Evolutionary conservation across 2,888 invertebrate species (phyloP).

Genomic region (Cecidostiba fungosa): DNA sequence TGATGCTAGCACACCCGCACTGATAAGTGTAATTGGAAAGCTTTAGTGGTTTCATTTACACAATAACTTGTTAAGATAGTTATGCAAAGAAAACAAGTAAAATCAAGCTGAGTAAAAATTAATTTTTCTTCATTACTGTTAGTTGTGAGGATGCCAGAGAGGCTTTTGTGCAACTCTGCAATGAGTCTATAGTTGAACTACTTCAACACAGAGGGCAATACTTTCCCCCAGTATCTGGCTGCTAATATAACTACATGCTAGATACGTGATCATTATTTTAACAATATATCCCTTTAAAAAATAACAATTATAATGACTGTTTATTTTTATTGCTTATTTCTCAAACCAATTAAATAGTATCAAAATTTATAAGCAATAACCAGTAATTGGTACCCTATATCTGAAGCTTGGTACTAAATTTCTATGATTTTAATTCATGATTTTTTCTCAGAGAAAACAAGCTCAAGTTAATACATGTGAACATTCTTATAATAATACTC

Average conservation of each 20-base stretch:
- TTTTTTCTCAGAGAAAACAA: not conserved
- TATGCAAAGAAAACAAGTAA: slow-evolving; percentile 22
- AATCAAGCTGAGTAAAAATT: slow-evolving; percentile 31
- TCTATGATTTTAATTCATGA: not conserved
- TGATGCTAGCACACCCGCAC: slow-evolving; percentile 51
- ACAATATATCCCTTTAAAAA: slow-evolving; percentile 40
- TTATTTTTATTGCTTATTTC: not conserved
- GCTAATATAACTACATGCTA: slow-evolving; percentile 55
- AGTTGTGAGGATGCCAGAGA: slow-evolving; percentile 51
- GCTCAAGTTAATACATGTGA: not conserved
- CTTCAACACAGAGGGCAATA: slow-evolving; percentile 64
- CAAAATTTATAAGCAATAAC: not conserved
- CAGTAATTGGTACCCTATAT: not conserved
- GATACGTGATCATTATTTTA: slow-evolving; percentile 45
- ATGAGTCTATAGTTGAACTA: slow-evolving; percentile 59
- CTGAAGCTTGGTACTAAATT: not conserved
- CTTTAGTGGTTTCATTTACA: slow-evolving; percentile 30
- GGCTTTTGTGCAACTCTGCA: slow-evolving; percentile 56
- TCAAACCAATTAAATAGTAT: not conserved
- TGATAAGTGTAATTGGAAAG: not conserved
- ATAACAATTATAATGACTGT: not conserved
- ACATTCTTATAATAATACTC: not conserved
- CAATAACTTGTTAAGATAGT: not conserved
- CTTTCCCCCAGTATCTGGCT: slow-evolving; percentile 43
- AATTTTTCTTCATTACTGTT: slow-evolving; percentile 32